Evolutionary conservation across 1,140 invertebrate species (phyloP).

Genomic region (Melipona quadrifasciata): DNA sequence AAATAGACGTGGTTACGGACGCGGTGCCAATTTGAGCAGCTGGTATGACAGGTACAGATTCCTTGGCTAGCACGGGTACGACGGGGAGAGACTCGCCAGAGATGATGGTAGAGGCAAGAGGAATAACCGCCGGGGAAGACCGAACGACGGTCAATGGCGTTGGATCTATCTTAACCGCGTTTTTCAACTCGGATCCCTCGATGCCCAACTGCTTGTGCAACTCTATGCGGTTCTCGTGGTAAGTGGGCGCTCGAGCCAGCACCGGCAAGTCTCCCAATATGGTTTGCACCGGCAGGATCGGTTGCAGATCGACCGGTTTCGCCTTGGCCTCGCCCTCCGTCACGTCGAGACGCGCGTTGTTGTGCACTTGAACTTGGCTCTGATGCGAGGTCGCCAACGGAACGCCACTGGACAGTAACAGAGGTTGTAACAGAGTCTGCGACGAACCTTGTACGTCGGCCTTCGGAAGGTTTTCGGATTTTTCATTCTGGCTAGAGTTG

Average conservation of each 20-base stretch:
- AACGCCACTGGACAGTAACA: slow-evolving; percentile 7
- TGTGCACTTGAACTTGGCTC: slow-evolving; percentile 56
- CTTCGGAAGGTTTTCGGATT: background rate
- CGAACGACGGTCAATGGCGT: slow-evolving; percentile 17
- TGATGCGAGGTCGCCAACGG: slow-evolving; percentile 54
- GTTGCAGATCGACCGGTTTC: slow-evolving; percentile 14
- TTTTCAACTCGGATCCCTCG: slow-evolving; percentile 32
- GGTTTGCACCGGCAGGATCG: background rate
- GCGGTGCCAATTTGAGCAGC: background rate
- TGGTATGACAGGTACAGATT: background rate
- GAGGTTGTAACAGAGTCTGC: background rate
- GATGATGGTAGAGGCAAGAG: background rate
- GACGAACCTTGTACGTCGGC: background rate
- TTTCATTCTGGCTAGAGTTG: background rate
- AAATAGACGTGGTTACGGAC: background rate
- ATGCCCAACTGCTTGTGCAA: slow-evolving; percentile 49
- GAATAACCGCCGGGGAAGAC: background rate
- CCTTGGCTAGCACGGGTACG: background rate
- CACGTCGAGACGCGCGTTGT: slow-evolving; percentile 27
- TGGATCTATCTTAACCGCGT: slow-evolving; percentile 50
- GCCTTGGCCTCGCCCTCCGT: background rate
- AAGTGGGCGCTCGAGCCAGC: slow-evolving; percentile 3
- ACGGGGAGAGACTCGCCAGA: background rate
- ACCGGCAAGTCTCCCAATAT: slow-evolving; percentile 15
- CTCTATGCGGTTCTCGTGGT: slow-evolving; percentile 54